These are phyloP conservation scores for Brachylomia viminalis DNA, from an alignment of 2,888 invertebrate genomes.

Conservation along the genomic window DNA sequence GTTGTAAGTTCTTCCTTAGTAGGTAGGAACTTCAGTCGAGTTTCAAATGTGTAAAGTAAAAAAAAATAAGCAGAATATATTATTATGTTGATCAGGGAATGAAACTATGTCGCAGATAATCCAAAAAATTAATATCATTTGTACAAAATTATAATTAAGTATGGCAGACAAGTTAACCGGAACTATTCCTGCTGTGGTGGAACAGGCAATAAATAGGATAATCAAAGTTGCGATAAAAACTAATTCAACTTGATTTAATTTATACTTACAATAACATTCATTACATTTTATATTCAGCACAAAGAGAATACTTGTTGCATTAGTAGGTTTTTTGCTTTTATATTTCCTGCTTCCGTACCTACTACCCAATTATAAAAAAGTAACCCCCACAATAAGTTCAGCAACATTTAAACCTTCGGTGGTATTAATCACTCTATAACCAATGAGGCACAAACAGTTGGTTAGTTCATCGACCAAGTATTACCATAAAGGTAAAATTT, in stretches of 20 bases:
- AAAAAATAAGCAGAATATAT: too few species aligned
- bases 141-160: not conserved
- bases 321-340: not conserved
- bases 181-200: not conserved
- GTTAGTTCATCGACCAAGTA: conserved; percentile 77
- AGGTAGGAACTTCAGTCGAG: not conserved
- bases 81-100: not conserved
- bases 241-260: not conserved
- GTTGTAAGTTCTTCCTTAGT: not conserved
- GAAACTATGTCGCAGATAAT: not conserved
- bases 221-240: not conserved
- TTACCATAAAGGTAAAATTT: conserved; percentile 83
- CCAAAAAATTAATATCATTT: not conserved
- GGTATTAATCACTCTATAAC: conserved; percentile 73
- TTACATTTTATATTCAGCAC: not conserved
- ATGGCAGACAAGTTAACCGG: not conserved
- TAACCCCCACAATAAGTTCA: not conserved
- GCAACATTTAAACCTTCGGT: not conserved
- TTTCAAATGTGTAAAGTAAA: not conserved
- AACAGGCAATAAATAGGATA: not conserved
- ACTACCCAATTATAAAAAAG: not conserved
- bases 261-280: not conserved
- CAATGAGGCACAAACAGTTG: conserved; percentile 72
- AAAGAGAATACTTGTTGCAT: not conserved
- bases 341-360: not conserved